Evolutionary conservation across 2,888 invertebrate genomes (phyloP).

Genomic region (Leucoma salicis): DNA sequence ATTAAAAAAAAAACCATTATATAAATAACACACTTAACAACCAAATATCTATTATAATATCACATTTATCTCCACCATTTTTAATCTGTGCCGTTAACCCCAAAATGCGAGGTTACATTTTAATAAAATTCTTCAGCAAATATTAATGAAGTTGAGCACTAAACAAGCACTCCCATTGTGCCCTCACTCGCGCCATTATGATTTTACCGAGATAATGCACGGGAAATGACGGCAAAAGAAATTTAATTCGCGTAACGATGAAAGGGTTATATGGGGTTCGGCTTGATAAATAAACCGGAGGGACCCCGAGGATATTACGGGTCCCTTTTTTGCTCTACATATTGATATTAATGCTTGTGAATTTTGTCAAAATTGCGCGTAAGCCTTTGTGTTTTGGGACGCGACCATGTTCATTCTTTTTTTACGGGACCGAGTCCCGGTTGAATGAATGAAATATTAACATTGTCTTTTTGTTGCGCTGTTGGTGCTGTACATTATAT

Average conservation of each 20-base stretch:
- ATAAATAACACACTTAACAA: too few relatives aligned
- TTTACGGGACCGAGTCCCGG: conserved; percentile 28
- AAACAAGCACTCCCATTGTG: conserved; percentile 70
- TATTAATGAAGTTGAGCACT: conserved; percentile 72
- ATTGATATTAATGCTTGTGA: conserved; percentile 80
- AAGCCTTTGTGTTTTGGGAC: conserved; percentile 38
- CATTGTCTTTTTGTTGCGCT: conserved; percentile 29
- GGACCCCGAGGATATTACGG: conserved; percentile 69
- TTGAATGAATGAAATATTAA: conserved; percentile 38
- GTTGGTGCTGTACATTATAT: not conserved
- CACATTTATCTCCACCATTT: conserved; percentile 19
- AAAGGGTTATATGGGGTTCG: conserved; percentile 75
- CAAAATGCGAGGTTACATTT: conserved; percentile 72
- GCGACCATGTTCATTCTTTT: conserved; percentile 30
- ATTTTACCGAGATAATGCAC: conserved; percentile 80
- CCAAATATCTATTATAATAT: not conserved
- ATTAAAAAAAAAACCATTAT: too few relatives aligned
- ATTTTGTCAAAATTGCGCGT: conserved; percentile 76
- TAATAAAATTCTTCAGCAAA: conserved; percentile 79
- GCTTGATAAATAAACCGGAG: conserved; percentile 76
- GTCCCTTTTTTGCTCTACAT: conserved; percentile 76
- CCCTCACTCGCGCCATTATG: conserved; percentile 67
- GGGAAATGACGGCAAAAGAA: conserved; percentile 82
- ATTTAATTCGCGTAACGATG: conserved; percentile 81
- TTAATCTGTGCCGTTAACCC: conserved; percentile 52